Evolutionary conservation across 1,140 invertebrate genomes (phyloP), one percentile per base, ranked within the genome.

Genomic region (Rhyacophila brunnea): DNA sequence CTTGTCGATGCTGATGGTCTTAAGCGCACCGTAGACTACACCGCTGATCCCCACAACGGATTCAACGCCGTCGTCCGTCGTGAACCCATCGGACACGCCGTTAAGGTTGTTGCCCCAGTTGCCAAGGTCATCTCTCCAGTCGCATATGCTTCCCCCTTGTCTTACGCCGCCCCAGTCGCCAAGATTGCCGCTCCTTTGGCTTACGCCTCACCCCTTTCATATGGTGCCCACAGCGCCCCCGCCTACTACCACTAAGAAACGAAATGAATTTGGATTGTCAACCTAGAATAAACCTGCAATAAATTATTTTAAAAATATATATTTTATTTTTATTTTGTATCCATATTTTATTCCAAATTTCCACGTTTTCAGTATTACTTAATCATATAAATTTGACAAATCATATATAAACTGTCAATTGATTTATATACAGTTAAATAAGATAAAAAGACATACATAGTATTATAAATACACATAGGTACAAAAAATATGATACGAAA

Each of bases 1-100:
- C 68, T 87, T 9, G 75, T 83, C 13, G 85, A 87, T 61, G 81
- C 85, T 0, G 85, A 88, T 68, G 86, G 85, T 53, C 81, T 80
- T 52, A 79, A 82, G 49, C 80, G 85, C 59, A 82, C 81, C 19
- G 85, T 87, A 0, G 83, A 85, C 63, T 87, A 88, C 71, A 84
- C 83, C 5, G 79, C 80, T 2, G 81, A 82, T 62, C 72, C 74
- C 18, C 72, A 75, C 62, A 80, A 79, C 48, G 79, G 79, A 17
- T 81, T 81, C 71, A 81, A 81, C 68, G 79, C 78, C 2, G 78
- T 80, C 35, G 78, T 80, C 4, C 74, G 74, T 68, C 74, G 69
- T 54, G 71, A 74, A 55, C 71, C 75, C 5, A 11, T 72, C 1
- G 74, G 69, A 2, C 65, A 57, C 14, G 40, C 28, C 11, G 38